Percentiles rank a stretch among this genome's conserved stretches.
phyloP scores from a whole-genome alignment of 2,888 invertebrate species.

The Dendrolimus houi region DNA sequence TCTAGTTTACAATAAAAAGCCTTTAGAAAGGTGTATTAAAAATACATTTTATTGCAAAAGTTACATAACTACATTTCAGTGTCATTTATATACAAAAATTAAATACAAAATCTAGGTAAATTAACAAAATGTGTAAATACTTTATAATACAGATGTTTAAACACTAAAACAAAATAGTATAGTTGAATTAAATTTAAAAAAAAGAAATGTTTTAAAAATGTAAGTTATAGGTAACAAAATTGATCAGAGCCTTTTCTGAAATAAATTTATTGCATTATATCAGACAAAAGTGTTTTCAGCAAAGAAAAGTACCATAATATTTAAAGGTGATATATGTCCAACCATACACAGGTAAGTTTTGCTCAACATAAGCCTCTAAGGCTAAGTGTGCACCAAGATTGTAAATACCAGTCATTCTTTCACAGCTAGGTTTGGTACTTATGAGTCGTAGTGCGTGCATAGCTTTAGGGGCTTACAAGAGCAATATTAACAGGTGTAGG shows the following conservation, averaged over 20 bases:
- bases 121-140: conserved; percentile 44
- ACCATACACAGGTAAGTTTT: no score
- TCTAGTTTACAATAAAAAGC: conserved; percentile 16
- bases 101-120: conserved; percentile 51
- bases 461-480: no score
- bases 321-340: no score
- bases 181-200: conserved; percentile 17
- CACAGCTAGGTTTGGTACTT: no score
- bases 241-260: conserved; percentile 5
- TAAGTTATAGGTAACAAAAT: conserved; percentile 37
- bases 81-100: conserved; percentile 73
- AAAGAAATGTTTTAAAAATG: conserved; percentile 19
- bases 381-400: no score
- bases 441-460: no score
- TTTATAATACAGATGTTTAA: conserved; percentile 37
- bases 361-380: no score
- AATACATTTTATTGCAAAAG: conserved; percentile 75
- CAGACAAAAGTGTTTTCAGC: no score
- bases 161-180: conserved; percentile 18
- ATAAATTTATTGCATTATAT: no score
- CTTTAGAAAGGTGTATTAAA: conserved; percentile 66
- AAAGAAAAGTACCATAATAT: no score
- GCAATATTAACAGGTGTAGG: no score
- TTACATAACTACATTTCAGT: conserved; percentile 67
- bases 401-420: no score